phyloP scores from a whole-genome alignment of 2,113 vertebrate genomes.

The Telmatochromis brichardi region DNA sequence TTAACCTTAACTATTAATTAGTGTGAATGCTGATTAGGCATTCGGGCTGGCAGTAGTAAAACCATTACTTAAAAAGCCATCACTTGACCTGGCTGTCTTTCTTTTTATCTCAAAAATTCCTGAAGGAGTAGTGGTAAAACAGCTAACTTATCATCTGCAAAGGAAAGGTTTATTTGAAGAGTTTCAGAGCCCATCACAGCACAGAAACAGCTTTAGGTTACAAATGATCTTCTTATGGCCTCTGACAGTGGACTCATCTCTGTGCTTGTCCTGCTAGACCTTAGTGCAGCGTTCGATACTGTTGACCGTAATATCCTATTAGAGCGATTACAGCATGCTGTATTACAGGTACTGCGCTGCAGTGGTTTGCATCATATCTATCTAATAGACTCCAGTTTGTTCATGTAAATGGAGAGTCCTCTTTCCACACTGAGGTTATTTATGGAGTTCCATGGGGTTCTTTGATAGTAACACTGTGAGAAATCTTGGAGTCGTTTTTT shows the following conservation, averaged over 20 bases:
- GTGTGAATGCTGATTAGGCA: background rate
- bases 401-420: background rate
- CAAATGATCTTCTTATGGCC: background rate
- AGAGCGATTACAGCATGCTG: fast-evolving
- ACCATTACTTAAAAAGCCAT: background rate
- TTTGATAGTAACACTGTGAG: background rate
- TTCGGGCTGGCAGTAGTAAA: background rate
- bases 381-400: background rate
- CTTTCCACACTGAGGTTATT: fast-evolving
- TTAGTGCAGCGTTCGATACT: fast-evolving
- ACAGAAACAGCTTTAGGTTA: background rate
- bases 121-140: background rate
- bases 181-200: background rate
- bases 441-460: background rate
- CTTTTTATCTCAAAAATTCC: background rate
- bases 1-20: background rate
- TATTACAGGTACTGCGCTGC: background rate
- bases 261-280: fast-evolving
- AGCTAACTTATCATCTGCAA: background rate
- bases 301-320: background rate
- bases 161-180: background rate
- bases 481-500: background rate
- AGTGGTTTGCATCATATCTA: background rate
- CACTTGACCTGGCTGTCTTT: background rate
- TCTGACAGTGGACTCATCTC: background rate